These are phyloP conservation scores for Porites rus DNA, from an alignment of 92 coral and sea anemone species.

Conservation along the genomic window DNA sequence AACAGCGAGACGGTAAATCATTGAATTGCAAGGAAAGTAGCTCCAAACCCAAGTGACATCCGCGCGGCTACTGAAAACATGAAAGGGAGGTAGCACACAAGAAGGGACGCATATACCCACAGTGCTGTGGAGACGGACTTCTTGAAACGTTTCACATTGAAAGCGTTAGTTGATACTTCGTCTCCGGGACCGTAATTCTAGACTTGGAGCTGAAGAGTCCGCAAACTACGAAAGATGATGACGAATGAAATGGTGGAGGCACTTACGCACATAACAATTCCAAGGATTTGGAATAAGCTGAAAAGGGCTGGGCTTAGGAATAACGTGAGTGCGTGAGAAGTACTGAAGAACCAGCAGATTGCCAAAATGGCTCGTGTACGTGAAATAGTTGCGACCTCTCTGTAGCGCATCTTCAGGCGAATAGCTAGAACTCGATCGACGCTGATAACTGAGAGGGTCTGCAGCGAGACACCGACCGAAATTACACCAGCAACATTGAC, in stretches of 20 bases:
- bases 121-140: conserved; percentile 11
- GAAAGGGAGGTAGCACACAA: conserved; percentile 16
- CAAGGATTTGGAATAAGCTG: conserved; percentile 7
- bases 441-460: conserved; percentile 20
- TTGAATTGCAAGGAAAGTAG: background rate
- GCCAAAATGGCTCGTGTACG: background rate
- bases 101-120: conserved; percentile 29
- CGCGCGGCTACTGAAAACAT: background rate
- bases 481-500: conserved; percentile 19
- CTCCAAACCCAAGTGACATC: background rate
- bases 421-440: conserved; percentile 18
- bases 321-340: conserved; percentile 1
- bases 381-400: background rate
- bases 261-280: conserved; percentile 10
- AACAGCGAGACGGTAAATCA: conserved; percentile 14
- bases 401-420: conserved; percentile 31
- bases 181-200: conserved; percentile 7
- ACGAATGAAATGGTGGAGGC: conserved; percentile 12
- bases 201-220: conserved; percentile 18
- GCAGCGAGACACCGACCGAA: conserved; percentile 13
- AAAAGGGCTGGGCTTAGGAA: conserved; percentile 12
- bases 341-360: conserved; percentile 28
- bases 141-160: background rate
- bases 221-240: conserved; percentile 3
- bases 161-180: background rate